Evolutionary conservation across 2,797 vertebrate genomes (phyloP).

Genomic region (Chaunax sp.): DNA sequence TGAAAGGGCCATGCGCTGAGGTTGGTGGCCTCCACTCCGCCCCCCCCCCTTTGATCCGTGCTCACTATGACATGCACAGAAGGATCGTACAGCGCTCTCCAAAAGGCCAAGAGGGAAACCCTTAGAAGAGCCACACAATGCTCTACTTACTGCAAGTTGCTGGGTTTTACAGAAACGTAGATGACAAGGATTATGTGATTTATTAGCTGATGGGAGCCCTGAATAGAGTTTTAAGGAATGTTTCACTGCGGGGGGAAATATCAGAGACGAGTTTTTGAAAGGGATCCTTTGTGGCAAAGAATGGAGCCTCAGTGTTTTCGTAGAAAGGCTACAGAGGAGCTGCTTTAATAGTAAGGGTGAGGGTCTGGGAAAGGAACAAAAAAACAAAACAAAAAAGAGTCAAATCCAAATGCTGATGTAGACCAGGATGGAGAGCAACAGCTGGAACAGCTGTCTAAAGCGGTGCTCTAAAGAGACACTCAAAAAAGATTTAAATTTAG

Average conservation of each 20-base stretch:
- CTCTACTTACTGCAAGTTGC: constrained; percentile 60
- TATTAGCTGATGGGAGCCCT: constrained; percentile 74
- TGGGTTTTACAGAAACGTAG: constrained; percentile 58
- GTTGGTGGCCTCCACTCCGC: constrained; percentile 64
- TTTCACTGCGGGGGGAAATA: constrained; percentile 73
- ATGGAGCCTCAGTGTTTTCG: constrained; percentile 66
- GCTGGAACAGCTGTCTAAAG: constrained; percentile 61
- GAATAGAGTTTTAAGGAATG: constrained; percentile 68
- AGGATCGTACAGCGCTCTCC: constrained; percentile 56
- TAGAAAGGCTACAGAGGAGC: constrained; percentile 44
- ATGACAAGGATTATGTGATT: constrained; percentile 77
- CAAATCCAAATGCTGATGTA: constrained; percentile 55
- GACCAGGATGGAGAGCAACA: constrained; percentile 52
- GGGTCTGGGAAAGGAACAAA: constrained; percentile 46
- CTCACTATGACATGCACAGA: constrained; percentile 53
- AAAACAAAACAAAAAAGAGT: constrained; percentile 28
- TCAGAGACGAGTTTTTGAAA: constrained; percentile 72
- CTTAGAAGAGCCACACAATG: constrained; percentile 73
- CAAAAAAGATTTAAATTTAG: constrained; percentile 22
- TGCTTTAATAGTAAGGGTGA: constrained; percentile 56
- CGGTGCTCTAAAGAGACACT: constrained; percentile 26
- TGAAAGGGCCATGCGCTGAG: constrained; percentile 68
- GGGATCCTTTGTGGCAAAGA: constrained; percentile 72
- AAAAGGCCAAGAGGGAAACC: constrained; percentile 51
- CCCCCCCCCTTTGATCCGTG: constrained; percentile 68